Percentiles rank a stretch among this genome's conserved stretches.
Evolutionary conservation across 2,113 vertebrate genomes (phyloP).

Genomic region (Gymnorhina tibicen): DNA sequence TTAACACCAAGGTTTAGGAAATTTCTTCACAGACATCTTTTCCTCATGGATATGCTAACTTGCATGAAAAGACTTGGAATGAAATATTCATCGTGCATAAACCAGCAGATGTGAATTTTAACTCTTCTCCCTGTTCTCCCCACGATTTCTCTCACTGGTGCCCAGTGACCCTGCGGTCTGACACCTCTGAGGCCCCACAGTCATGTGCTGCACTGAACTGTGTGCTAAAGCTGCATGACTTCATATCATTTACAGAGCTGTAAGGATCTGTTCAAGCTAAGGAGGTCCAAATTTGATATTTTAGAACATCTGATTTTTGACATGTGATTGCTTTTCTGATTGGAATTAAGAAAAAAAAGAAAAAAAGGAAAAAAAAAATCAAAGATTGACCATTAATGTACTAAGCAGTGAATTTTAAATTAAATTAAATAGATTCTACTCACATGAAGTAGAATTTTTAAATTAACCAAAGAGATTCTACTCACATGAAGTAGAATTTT

Average conservation of each 20-base stretch:
- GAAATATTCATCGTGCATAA: not conserved
- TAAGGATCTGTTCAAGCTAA: not conserved
- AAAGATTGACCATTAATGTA: not conserved
- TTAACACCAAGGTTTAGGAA: not conserved
- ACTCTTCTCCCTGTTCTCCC: not conserved
- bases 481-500: not conserved
- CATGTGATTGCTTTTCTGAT: not conserved
- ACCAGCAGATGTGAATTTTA: not conserved
- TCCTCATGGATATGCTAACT: not conserved
- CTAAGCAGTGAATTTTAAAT: not conserved
- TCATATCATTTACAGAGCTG: not conserved
- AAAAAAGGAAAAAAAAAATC: not conserved
- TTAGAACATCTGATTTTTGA: not conserved
- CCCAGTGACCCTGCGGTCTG: not conserved
- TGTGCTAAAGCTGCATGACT: not conserved
- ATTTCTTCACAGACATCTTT: not conserved
- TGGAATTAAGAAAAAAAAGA: not conserved
- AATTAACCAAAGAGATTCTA: not conserved
- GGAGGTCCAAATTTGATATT: not conserved
- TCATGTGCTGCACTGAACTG: not conserved
- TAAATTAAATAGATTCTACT: not conserved
- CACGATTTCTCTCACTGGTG: not conserved
- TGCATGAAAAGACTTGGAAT: not conserved
- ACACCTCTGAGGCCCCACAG: too few relatives aligned
- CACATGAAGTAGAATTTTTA: not conserved